Evolutionary conservation across 2,888 invertebrate species (phyloP).

Genomic region (Periphyllus acericola): DNA sequence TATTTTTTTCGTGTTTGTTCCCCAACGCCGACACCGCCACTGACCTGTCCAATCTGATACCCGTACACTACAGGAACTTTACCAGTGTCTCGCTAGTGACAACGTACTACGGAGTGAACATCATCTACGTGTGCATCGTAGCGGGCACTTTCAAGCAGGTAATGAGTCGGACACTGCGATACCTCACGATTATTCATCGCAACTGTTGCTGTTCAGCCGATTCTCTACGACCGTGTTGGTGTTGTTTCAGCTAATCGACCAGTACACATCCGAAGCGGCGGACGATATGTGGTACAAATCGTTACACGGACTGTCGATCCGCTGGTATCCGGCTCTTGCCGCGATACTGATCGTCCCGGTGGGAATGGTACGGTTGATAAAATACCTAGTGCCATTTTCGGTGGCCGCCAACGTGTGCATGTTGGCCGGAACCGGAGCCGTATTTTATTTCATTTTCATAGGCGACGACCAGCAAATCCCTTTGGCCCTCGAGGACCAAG

Average conservation of each 20-base stretch:
- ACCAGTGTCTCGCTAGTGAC: conserved; percentile 29
- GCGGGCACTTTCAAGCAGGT: conserved; percentile 61
- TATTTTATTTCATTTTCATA: conserved; percentile 86
- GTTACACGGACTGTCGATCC: conserved; percentile 66
- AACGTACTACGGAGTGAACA: conserved; percentile 63
- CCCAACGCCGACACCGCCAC: too few species aligned
- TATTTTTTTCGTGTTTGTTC: too few species aligned
- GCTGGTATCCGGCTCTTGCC: conserved; percentile 76
- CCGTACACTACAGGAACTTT: conserved; percentile 25
- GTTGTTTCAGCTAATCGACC: conserved; percentile 26
- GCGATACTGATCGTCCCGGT: conserved; percentile 77
- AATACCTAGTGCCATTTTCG: conserved; percentile 88
- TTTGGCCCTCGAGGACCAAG: neutral
- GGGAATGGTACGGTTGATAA: conserved; percentile 78
- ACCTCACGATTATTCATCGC: neutral
- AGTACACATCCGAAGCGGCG: neutral
- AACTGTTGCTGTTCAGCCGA: neutral
- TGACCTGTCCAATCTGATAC: neutral
- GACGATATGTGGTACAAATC: neutral
- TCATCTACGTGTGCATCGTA: conserved; percentile 61
- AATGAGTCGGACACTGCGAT: neutral
- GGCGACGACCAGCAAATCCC: conserved; percentile 66
- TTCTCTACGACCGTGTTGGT: neutral
- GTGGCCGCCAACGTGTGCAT: conserved; percentile 85
- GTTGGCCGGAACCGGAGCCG: conserved; percentile 76